Percentiles rank a stretch among this genome's conserved stretches.
Evolutionary conservation across 2,113 vertebrate species (phyloP).

Genomic region (Malurus melanocephalus): DNA sequence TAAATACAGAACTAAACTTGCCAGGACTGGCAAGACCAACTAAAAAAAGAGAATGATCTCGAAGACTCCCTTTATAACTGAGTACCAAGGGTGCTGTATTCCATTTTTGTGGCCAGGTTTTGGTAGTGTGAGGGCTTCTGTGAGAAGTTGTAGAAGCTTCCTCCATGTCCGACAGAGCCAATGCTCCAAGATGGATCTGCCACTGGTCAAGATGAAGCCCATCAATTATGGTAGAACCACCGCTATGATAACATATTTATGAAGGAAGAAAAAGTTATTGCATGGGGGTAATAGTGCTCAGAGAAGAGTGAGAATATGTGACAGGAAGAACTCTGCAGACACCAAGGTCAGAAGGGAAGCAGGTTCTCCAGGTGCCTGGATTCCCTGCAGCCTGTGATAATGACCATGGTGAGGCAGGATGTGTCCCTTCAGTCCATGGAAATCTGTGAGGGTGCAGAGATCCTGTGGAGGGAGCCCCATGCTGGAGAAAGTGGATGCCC

Average conservation of each 20-base stretch:
- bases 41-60: background rate
- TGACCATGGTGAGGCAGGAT: background rate
- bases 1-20: background rate
- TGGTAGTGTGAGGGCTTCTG: background rate
- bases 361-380: background rate
- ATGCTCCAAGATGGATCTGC: background rate
- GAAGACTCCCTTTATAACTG: background rate
- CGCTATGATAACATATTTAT: background rate
- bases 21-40: background rate
- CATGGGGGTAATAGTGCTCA: background rate
- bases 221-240: background rate
- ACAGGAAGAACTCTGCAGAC: background rate
- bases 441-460: background rate
- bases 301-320: background rate
- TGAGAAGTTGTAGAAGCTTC: background rate
- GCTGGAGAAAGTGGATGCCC: background rate
- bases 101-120: background rate
- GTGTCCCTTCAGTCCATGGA: background rate
- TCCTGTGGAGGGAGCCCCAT: fast-evolving
- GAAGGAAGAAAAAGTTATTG: background rate
- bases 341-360: background rate
- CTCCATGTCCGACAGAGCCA: background rate
- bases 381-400: background rate
- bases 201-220: background rate
- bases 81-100: background rate